Evolutionary conservation across 2,113 vertebrate species (phyloP), one percentile per base, ranked within the genome.

Genomic region (Psophia crepitans): DNA sequence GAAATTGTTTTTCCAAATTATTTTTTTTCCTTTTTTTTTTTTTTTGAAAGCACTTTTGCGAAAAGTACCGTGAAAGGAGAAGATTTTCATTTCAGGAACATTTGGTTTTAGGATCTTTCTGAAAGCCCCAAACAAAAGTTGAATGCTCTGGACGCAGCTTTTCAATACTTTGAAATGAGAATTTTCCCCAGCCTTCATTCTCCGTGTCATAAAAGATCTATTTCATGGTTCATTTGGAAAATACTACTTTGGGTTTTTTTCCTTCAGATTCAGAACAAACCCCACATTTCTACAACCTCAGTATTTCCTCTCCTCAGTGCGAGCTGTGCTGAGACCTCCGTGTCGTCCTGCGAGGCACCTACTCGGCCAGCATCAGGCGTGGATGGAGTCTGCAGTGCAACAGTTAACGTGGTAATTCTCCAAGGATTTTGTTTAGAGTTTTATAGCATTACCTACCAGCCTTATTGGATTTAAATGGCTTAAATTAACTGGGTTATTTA

Each of bases 401-500:
- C 64, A 51, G 48, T 53, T 56, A 88, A 94, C 7, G 2, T 56
- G 65, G 84, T 81, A 96, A 97, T 90, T 80, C 97, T 64, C 90
- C 83, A 92, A 96, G 97, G 97, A 94, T 95, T 96, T 84, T 95
- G 92, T 97, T 97, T 95, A 56, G 96, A 96, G 89, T 92, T 97
- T 97, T 96, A 97, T 91, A 95, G 96, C 90, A 97, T 97, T 97
- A 97, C 95, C 95, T 58, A 90, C 68, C 66, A 81, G 82, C 87
- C 96, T 97, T 80, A 97, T 97, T 96, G 95, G 97, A 97, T 97
- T 97, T 95, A 95, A 97, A 93, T 96, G 94, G 95, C 91, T 97
- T 96, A 95, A 97, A 97, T 97, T 97, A 96, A 97, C 97, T 76
- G 94, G 94, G 94, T 94, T 94, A 91, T 97, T 97, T 96, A 97